Evolutionary conservation across 2,797 vertebrate species (phyloP), one percentile per base, ranked within the genome.

Genomic region (Melanotaenia trifasciata): DNA sequence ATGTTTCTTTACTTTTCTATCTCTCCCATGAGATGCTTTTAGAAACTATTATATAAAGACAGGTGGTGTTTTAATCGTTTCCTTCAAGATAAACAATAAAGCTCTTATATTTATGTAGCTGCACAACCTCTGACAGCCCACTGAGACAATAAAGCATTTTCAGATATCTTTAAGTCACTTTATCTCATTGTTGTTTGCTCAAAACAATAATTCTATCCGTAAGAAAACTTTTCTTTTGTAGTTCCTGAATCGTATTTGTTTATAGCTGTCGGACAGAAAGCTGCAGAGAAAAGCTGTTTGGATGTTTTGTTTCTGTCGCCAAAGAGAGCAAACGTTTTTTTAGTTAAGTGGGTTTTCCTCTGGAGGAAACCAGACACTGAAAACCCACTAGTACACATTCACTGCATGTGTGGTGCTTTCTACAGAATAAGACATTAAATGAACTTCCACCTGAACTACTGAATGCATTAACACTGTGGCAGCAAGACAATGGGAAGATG

Each of bases 181-280:
- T 32, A 73, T 53, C 70, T 71, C 67, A 38, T 14, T 22, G 51
- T 66, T 57, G 58, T 77, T 74, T 66, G 43, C 71, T 63, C 59
- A 38, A 59, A 64, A 32, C 51, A 76, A 43, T 38, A 38, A 8
- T 38, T 64, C 76, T 67, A 67, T 73, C 67, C 47, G 13, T 56
- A 8, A 60, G 32, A 20, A 0, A 20, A 40, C 33, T 28, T 4
- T 64, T n/a, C 63, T 74, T 61, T 74, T 45, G 43, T 45, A 45
- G 43, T 11, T 45, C 43, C 18, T 45, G 5, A 18, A 7, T 45
- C 4, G 18, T 43, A 4, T 45, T 20, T 45, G 16, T 18, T 45
- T 45, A 13, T 45, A 18, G 43, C 79, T 76, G 53, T 64, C 22
- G 38, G 58, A 24, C 20, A 22, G 59, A 68, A 28, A 28, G 58